Conservation (phyloP, 2,797 vertebrate species). For the Diglossa cyanea region DNA sequence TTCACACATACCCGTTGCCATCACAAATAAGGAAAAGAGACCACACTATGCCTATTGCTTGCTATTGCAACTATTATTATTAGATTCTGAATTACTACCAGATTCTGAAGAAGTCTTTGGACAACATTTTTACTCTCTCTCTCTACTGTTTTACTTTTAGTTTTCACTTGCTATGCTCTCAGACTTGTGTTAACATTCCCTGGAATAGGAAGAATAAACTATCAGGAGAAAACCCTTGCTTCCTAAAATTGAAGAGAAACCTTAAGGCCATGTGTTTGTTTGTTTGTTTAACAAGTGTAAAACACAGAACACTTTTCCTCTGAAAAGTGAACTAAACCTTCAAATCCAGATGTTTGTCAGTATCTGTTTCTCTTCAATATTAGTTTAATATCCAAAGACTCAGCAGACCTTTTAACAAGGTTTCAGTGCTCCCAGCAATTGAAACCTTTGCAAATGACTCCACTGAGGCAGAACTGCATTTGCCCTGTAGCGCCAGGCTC, state of each 20-base stretch:
- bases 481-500: accelerated
- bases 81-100: not conserved
- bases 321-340: not conserved
- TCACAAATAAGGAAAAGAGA: not conserved
- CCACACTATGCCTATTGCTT: not conserved
- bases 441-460: not conserved
- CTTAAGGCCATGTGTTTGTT: not conserved
- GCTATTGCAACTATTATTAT: not conserved
- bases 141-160: not conserved
- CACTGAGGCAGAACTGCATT: not conserved
- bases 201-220: not conserved
- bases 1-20: accelerated
- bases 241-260: not conserved
- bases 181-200: not conserved
- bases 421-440: not conserved
- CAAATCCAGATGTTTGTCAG: not conserved
- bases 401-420: not conserved
- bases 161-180: not conserved
- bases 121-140: not conserved
- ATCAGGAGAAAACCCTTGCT: not conserved
- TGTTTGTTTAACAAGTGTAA: not conserved
- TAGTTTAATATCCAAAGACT: not conserved
- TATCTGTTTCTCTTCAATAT: not conserved
- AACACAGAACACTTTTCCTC: not conserved
- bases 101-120: not conserved